Evolutionary conservation across 2,888 invertebrate species (phyloP).

Genomic region (Busseola fusca): DNA sequence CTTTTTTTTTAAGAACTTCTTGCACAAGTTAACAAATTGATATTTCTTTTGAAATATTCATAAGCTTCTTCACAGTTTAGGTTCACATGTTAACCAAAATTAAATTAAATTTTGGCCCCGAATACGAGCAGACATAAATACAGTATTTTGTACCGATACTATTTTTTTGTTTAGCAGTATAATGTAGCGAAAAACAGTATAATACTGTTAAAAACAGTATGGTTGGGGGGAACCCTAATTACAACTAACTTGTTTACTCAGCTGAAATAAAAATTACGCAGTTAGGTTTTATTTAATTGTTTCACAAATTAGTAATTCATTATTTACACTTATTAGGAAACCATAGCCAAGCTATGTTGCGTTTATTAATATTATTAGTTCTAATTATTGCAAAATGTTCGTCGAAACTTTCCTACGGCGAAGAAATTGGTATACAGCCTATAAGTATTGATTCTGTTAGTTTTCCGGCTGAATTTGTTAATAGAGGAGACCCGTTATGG

Average conservation of each 20-base stretch:
- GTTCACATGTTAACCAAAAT: too few relatives aligned
- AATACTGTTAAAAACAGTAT: too few relatives aligned
- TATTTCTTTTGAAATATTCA: too few relatives aligned
- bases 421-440: conserved; percentile 6
- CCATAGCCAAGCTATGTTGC: conserved; percentile 41
- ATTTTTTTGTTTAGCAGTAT: too few relatives aligned
- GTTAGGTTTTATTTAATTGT: conserved; percentile 8
- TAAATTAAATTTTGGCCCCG: too few relatives aligned
- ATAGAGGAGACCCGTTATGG: conserved; percentile 64
- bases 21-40: too few relatives aligned
- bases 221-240: too few relatives aligned
- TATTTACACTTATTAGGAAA: conserved; percentile 16
- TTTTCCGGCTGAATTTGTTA: conserved; percentile 24
- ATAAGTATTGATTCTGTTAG: neutral
- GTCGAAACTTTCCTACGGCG: conserved; percentile 33
- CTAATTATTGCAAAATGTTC: conserved; percentile 38
- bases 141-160: too few relatives aligned
- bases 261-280: conserved; percentile 42
- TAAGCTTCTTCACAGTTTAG: too few relatives aligned
- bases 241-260: conserved; percentile 42
- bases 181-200: too few relatives aligned
- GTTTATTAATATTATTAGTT: conserved; percentile 19
- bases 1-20: too few relatives aligned
- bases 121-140: too few relatives aligned
- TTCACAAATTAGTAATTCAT: conserved; percentile 34